Conservation (phyloP, 2,888 invertebrate species). For the Acrobasis repandana region DNA sequence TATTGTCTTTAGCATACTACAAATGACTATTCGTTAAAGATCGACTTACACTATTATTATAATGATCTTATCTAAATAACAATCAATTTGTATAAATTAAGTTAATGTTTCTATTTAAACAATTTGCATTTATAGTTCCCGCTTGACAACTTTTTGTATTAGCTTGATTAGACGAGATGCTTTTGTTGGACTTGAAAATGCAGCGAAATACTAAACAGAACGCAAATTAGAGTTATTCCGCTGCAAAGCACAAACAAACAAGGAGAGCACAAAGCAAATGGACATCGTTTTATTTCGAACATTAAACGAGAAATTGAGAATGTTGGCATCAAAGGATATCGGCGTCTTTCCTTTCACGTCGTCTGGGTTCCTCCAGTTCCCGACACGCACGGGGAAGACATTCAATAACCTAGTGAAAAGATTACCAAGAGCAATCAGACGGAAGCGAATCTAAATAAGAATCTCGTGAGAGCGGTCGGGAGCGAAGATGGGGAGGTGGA, state of each 20-base stretch:
- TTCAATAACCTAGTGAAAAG: slow-evolving; percentile 83
- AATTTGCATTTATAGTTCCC: background rate
- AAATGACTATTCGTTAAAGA: too few relatives aligned
- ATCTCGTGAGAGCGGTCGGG: slow-evolving; percentile 79
- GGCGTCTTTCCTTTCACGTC: slow-evolving; percentile 55
- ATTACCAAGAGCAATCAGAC: slow-evolving; percentile 83
- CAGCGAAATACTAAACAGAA: slow-evolving; percentile 24
- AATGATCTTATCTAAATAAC: too few relatives aligned
- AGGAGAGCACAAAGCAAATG: slow-evolving; percentile 47
- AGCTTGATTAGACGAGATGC: background rate
- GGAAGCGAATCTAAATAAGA: slow-evolving; percentile 84
- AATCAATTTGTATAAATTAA: background rate
- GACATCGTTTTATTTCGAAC: slow-evolving; percentile 52
- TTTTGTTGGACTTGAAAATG: slow-evolving; percentile 16
- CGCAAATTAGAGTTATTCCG: slow-evolving; percentile 34
- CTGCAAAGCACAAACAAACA: slow-evolving; percentile 37
- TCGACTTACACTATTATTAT: too few relatives aligned
- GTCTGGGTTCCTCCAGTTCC: slow-evolving; percentile 56
- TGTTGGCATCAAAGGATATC: slow-evolving; percentile 59
- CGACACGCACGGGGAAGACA: slow-evolving; percentile 79
- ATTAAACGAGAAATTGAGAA: slow-evolving; percentile 56
- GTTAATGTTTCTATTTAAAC: background rate
- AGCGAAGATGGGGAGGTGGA: slow-evolving; percentile 57
- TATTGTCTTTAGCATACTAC: too few relatives aligned
- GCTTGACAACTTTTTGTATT: background rate